Base-by-base conservation (phyloP, 2,888 invertebrate genomes). In the Melitaea athalia region DNA sequence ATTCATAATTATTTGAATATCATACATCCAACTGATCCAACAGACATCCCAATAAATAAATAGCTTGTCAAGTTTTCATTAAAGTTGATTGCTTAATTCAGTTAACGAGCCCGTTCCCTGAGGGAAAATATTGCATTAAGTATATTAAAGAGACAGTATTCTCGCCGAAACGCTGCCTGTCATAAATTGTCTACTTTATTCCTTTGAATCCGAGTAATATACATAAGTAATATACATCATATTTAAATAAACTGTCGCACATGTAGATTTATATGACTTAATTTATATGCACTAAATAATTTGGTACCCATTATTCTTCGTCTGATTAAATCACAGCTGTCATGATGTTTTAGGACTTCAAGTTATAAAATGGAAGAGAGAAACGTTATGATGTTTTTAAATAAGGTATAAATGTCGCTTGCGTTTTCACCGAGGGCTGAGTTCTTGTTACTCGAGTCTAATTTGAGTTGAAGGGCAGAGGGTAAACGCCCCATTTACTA, bases 391-490 rank as follows among this genome's bases (percentile, higher is more conserved):
- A 57, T 42, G 15, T 57, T 42, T 55, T 42, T 42, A 42, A 57
- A 57, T 42, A 11, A 42, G 42, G 42, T 57, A 38, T 57, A 42
- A 57, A 57, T 57, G 15, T 42, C 57, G n/a, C 57, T 42, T 42
- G 67, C 69, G 63, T 74, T 68, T 69, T 64, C 71, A 63, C 67
- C 60, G 64, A 67, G 63, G 66, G 63, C 49, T 69, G 42, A 72
- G 65, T 69, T 67, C 70, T 74, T 62, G 71, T 73, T 72, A 72
- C 68, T 68, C 59, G 69, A 70, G 73, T 68, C 69, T 76, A 74
- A 75, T 74, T 74, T 65, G 78, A 81, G 80, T 81, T 79, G 79
- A 80, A 80, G 80, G 81, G 81, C 78, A 79, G 76, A 74, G 79
- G 80, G 81, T 79, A 79, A 80, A 81, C 72, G 77, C 77, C 78